Conservation (phyloP, 2,888 invertebrate genomes). For the Leucoma salicis region DNA sequence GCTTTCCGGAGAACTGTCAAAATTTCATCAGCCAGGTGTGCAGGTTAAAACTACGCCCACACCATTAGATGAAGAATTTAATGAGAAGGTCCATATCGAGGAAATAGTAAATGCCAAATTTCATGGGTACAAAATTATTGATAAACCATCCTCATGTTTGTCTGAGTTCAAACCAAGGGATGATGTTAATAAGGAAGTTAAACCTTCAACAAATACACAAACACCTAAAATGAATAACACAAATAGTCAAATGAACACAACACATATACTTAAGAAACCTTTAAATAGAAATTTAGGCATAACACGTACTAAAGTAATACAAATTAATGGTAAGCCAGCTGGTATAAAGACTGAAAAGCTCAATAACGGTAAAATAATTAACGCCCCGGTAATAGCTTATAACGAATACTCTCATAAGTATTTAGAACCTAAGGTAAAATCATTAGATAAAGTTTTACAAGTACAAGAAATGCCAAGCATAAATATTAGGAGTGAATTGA, state of each 20-base stretch:
- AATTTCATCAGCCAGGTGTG: conserved; percentile 57
- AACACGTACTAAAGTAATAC: conserved; percentile 54
- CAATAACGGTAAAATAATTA: conserved; percentile 43
- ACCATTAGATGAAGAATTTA: conserved; percentile 73
- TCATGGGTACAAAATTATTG: conserved; percentile 63
- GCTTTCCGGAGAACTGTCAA: conserved; percentile 66
- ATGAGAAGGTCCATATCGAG: conserved; percentile 73
- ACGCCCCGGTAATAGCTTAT: conserved; percentile 52
- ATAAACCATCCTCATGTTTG: conserved; percentile 31
- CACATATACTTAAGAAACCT: conserved; percentile 40
- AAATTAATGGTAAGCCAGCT: conserved; percentile 52
- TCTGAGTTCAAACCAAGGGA: conserved; percentile 30
- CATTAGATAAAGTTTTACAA: conserved; percentile 45
- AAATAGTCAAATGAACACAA: conserved; percentile 40
- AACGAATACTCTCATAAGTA: conserved; percentile 60
- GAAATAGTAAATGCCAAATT: conserved; percentile 78
- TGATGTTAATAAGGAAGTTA: conserved; percentile 12
- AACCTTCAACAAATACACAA: conserved; percentile 16
- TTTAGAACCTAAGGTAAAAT: conserved; percentile 43
- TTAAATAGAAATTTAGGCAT: conserved; percentile 50
- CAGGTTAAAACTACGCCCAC: conserved; percentile 58
- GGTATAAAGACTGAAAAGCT: conserved; percentile 38
- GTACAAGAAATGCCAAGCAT: conserved; percentile 77
- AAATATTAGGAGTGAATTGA: conserved; percentile 74
- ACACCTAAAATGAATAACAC: conserved; percentile 20